Percentiles rank a stretch among this genome's conserved stretches.
Conservation (phyloP, 1,140 invertebrate species). For the Drosophila truncata region DNA sequence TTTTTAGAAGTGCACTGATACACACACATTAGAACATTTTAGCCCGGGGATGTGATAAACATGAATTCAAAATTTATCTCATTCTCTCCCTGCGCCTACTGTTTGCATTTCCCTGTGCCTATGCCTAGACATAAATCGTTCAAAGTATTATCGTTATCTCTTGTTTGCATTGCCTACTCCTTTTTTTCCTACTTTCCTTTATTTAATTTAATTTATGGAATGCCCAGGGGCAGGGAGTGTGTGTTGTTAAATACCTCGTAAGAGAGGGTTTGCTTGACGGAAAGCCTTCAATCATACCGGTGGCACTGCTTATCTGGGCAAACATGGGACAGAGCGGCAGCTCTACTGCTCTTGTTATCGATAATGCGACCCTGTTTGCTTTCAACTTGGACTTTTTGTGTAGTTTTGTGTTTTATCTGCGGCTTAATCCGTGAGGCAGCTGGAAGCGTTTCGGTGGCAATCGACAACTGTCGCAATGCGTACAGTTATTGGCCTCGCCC, state of each 20-base stretch:
- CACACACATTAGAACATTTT: no score
- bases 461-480: constrained; percentile 66
- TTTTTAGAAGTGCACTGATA: background rate
- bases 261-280: constrained; percentile 45
- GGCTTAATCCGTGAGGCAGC: constrained; percentile 56
- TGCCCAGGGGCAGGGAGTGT: constrained; percentile 35
- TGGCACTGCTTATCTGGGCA: constrained; percentile 70
- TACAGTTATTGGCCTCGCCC: constrained; percentile 14
- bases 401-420: constrained; percentile 47
- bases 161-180: constrained; percentile 57
- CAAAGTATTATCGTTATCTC: constrained; percentile 69
- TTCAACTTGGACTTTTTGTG: constrained; percentile 24
- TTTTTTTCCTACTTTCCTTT: constrained; percentile 40
- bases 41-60: background rate
- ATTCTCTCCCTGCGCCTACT: constrained; percentile 7
- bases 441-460: constrained; percentile 56
- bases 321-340: constrained; percentile 42
- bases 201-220: constrained; percentile 58
- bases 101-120: constrained; percentile 46
- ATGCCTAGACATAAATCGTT: constrained; percentile 69
- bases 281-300: constrained; percentile 74
- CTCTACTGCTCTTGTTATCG: constrained; percentile 51
- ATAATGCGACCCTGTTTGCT: constrained; percentile 56
- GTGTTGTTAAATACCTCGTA: constrained; percentile 14
- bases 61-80: constrained; percentile 4